Evolutionary conservation across 2,113 vertebrate genomes (phyloP).

Genomic region (Anguilla japonica): DNA sequence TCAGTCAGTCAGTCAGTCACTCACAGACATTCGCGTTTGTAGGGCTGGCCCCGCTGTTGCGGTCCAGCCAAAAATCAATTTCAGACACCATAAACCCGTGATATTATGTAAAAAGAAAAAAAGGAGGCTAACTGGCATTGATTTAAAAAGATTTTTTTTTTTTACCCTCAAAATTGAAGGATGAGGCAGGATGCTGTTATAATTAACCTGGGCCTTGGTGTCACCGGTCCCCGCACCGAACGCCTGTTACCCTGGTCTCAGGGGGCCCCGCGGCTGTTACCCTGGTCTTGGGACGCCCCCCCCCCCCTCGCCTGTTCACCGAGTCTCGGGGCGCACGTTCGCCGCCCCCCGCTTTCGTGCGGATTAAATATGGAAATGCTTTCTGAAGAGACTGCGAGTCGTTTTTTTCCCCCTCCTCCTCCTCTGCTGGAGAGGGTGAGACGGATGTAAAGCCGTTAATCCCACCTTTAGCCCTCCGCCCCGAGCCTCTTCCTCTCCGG

Average conservation of each 20-base stretch:
- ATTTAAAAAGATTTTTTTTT: no score
- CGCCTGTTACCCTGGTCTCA: not conserved
- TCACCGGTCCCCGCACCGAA: not conserved
- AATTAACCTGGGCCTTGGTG: not conserved
- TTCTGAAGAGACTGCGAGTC: not conserved
- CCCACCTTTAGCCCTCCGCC: not conserved
- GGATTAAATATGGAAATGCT: not conserved
- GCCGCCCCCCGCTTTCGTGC: not conserved
- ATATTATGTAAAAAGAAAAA: not conserved
- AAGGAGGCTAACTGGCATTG: not conserved
- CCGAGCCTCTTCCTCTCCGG: not conserved
- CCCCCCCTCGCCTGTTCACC: not conserved
- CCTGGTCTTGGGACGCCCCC: no score
- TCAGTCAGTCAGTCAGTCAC: no score
- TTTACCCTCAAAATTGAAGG: not conserved
- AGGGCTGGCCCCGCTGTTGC: no score
- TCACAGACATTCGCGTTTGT: no score
- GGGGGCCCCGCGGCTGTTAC: no score
- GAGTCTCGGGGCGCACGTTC: not conserved
- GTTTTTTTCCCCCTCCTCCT: no score
- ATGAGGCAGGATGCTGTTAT: not conserved
- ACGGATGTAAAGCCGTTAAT: not conserved
- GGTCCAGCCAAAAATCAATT: not conserved
- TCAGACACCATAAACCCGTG: not conserved
- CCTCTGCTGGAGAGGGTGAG: not conserved